A percentile compares a stretch with the other conserved stretches of the same genome.
Conservation (phyloP, 2,113 vertebrate species). For the Laticauda colubrina region DNA sequence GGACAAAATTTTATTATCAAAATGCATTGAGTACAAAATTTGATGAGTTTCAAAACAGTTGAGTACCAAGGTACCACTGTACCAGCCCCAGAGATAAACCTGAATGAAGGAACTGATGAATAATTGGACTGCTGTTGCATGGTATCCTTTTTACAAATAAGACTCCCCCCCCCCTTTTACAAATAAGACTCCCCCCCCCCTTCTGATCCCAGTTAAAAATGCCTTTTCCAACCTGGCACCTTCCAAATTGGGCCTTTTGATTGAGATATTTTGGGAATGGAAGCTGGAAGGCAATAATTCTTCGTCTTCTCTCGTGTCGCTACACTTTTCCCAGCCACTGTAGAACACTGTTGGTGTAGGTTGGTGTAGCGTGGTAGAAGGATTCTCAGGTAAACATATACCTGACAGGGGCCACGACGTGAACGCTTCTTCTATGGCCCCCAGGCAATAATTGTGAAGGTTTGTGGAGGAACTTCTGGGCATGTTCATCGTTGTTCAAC, state of each 20-base stretch:
- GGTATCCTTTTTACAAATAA: conserved; percentile 43
- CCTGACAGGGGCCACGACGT: no score
- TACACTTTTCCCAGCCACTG: no score
- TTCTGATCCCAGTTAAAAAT: background rate
- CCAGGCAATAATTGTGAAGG: background rate
- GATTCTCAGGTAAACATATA: no score
- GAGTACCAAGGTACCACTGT: background rate
- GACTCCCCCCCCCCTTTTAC: conserved; percentile 43
- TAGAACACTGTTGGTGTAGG: no score
- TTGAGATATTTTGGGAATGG: background rate
- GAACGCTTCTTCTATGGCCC: no score
- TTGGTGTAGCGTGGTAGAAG: no score
- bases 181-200: conserved; percentile 39
- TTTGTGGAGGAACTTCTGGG: background rate
- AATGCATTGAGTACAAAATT: background rate
- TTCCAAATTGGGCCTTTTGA: background rate
- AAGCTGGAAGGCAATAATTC: background rate
- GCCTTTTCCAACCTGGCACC: background rate
- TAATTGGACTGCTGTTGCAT: conserved; percentile 50
- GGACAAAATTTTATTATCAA: background rate
- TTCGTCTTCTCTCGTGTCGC: no score
- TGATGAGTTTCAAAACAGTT: background rate
- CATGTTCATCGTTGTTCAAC: background rate
- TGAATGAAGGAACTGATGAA: conserved; percentile 43
- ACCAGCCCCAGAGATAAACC: conserved; percentile 15